Conservation (phyloP, 2,888 invertebrate genomes). For the Tetrapedia diversipes region DNA sequence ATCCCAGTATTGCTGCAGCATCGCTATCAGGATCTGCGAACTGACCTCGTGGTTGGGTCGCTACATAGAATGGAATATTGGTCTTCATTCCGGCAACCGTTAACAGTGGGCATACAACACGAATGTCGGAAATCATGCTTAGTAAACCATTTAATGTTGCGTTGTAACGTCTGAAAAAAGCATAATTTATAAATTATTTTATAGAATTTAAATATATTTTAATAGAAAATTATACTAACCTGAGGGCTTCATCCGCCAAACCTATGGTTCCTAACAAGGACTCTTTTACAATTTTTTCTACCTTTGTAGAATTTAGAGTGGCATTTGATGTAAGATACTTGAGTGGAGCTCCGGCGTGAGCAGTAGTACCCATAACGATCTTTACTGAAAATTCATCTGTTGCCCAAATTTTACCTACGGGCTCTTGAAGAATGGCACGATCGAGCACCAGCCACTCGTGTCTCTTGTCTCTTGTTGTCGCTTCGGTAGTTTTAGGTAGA, state of each 20-base stretch:
- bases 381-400: conserved; percentile 82
- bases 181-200: no score
- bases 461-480: conserved; percentile 78
- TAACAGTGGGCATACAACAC: conserved; percentile 91
- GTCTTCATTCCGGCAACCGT: conserved; percentile 87
- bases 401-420: conserved; percentile 87
- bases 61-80: conserved; percentile 89
- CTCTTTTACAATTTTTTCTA: conserved; percentile 86
- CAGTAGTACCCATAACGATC: conserved; percentile 89
- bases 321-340: conserved; percentile 85
- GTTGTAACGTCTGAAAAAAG: conserved; percentile 84
- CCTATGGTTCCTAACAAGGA: conserved; percentile 87
- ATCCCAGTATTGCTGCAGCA: conserved; percentile 90
- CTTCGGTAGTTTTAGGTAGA: conserved; percentile 84
- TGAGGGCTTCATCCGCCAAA: conserved; percentile 86
- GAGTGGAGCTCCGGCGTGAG: conserved; percentile 88
- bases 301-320: conserved; percentile 87
- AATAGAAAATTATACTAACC: conserved; percentile 61
- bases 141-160: conserved; percentile 87
- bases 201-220: not conserved
- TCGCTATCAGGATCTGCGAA: conserved; percentile 87
- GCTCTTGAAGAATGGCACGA: conserved; percentile 87
- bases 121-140: conserved; percentile 90
- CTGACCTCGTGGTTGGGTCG: conserved; percentile 86
- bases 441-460: conserved; percentile 92